A percentile compares a stretch with the other conserved stretches of the same genome.
Conservation (phyloP, 1,140 invertebrate species). For the Saxidomus purpurata region DNA sequence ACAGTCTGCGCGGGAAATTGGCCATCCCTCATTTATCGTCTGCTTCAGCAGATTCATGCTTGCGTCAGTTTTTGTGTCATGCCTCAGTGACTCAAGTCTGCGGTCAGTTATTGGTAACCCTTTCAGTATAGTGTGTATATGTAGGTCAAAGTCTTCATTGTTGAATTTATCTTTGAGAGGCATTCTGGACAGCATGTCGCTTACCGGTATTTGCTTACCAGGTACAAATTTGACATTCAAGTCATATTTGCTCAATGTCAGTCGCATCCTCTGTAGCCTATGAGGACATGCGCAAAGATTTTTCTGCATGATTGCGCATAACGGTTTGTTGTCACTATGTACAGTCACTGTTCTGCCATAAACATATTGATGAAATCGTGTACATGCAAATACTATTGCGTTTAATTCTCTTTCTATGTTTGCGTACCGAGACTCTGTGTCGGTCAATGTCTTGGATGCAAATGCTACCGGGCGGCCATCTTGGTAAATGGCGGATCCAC, state of each 20-base stretch:
- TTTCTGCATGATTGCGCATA: too few relatives aligned
- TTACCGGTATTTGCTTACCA: conserved; percentile 85
- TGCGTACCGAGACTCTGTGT: conserved; percentile 86
- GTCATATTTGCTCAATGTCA: conserved; percentile 84
- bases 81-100: background rate
- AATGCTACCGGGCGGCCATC: conserved; percentile 85
- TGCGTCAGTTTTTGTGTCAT: conserved; percentile 3
- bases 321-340: too few relatives aligned
- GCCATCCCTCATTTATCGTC: conserved; percentile 62
- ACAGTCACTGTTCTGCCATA: conserved; percentile 76
- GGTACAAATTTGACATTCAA: conserved; percentile 82
- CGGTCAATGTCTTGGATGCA: conserved; percentile 85
- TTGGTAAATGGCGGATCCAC: conserved; percentile 86
- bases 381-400: conserved; percentile 86
- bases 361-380: conserved; percentile 85
- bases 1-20: too few relatives aligned
- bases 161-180: background rate
- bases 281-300: conserved; percentile 52
- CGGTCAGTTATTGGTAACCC: background rate
- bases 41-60: conserved; percentile 15
- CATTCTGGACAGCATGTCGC: conserved; percentile 75
- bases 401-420: conserved; percentile 87
- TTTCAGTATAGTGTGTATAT: conserved; percentile 14
- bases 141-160: conserved; percentile 13
- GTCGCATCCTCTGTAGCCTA: conserved; percentile 67